Conservation (phyloP, 2,888 invertebrate species). For the Eulithis prunata region DNA sequence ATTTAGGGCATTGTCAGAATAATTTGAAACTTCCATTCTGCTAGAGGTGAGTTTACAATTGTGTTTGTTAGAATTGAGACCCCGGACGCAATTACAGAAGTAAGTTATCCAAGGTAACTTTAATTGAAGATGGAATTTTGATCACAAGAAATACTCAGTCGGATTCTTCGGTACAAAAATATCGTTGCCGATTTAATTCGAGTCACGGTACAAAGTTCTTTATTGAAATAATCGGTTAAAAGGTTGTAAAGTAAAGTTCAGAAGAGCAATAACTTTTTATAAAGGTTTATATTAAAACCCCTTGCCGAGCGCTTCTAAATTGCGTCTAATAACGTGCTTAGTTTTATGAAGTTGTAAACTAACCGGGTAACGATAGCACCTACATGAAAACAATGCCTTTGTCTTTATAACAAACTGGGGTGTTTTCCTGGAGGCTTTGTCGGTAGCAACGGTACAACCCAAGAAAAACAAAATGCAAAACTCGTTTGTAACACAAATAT, state of each 20-base stretch:
- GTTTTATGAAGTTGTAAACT: slow-evolving; percentile 25
- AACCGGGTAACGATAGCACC: slow-evolving; percentile 17
- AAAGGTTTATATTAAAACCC: slow-evolving; percentile 15
- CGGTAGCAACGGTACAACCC: background rate
- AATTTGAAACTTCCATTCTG: slow-evolving; percentile 39
- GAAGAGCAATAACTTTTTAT: slow-evolving; percentile 16
- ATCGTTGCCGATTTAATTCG: slow-evolving; percentile 5
- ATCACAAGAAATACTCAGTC: slow-evolving; percentile 2
- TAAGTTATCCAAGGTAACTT: slow-evolving; percentile 19
- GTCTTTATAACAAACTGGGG: slow-evolving; percentile 29
- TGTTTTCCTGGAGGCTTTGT: slow-evolving; percentile 20
- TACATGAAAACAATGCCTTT: slow-evolving; percentile 31
- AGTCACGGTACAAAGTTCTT: slow-evolving; percentile 9
- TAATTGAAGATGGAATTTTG: slow-evolving; percentile 18
- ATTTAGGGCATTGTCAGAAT: slow-evolving; percentile 47
- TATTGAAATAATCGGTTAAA: slow-evolving; percentile 14
- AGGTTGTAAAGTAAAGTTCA: slow-evolving; percentile 8
- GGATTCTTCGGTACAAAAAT: slow-evolving; percentile 5
- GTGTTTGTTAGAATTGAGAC: slow-evolving; percentile 26
- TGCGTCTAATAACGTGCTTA: slow-evolving; percentile 24
- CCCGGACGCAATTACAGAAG: slow-evolving; percentile 23
- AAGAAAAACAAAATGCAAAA: slow-evolving; percentile 46
- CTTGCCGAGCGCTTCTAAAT: slow-evolving; percentile 16
- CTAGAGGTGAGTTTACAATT: slow-evolving; percentile 25
- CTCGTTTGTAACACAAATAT: slow-evolving; percentile 51